Evolutionary conservation across 2,797 vertebrate species (phyloP), one percentile per base, ranked within the genome.

Genomic region (Choloepus didactylus): DNA sequence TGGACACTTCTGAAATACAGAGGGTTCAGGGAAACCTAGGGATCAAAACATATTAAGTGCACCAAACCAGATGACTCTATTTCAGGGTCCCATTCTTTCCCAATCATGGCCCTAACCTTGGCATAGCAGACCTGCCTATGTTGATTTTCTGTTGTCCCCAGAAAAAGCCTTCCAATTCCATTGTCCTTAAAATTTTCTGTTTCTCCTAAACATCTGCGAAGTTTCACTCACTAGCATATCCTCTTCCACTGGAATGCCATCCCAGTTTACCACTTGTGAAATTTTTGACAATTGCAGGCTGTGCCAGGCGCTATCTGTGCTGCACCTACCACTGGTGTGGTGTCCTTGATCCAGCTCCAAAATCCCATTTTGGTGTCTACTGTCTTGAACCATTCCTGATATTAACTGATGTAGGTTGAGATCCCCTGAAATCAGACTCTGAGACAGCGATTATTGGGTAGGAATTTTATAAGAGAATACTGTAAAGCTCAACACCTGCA

Each of bases 121-220:
- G 29, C 51, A 1, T 9, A 12, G 18, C 49, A 44, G 12, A 38
- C 23, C 15, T 51, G 38, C 23, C 3, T 46, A 0, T 54, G 9
- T 38, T 60, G 67, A 72, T 9, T 70, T 41, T 46, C 49, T 38
- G 7, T 23, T 66, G 49, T 60, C 66, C 35, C 18, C 69, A 86
- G 70, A 15, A 82, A 62, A 16, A 54, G 35, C 16, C 29, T 14
- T 59, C 54, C 49, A 14, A 54, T 87, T 54, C 67, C 46, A 15
- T 60, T 73, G 12, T 82, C 35, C 41, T 88, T 88, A 38, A 70
- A 75, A n/a, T 85, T 81, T 14, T 9, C 12, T 77, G 0, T 66
- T 3, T 51, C n/a, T 72, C 25, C 79, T 72, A 9, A 62, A 14
- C 18, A 10, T 19, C 75, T 70, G 44, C 46, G 66, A 46, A 29